Evolutionary conservation across 37 sponge, comb jelly and placozoan species (phyloP).

Genomic region (Eunapius fragilis): DNA sequence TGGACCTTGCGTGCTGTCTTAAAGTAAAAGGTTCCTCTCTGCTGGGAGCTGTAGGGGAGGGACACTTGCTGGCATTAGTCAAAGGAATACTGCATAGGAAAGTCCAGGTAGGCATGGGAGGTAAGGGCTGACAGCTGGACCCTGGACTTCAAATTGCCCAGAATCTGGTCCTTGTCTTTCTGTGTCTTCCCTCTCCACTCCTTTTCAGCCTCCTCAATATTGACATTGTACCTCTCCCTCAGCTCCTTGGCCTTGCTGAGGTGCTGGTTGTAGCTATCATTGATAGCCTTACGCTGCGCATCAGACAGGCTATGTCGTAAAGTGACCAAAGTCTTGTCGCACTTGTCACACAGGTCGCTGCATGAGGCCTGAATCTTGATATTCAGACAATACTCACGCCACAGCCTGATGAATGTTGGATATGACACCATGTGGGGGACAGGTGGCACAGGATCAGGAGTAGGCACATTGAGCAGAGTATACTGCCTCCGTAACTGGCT

Average conservation of each 20-base stretch:
- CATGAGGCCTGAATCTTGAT: background rate
- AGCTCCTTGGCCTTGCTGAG: background rate
- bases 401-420: background rate
- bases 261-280: background rate
- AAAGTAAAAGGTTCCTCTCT: conserved; percentile 5
- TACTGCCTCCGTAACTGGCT: background rate
- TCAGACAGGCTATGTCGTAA: background rate
- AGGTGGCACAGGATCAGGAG: background rate
- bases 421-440: background rate
- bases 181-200: background rate
- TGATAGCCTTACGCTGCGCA: background rate
- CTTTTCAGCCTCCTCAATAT: background rate
- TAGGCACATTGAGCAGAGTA: background rate
- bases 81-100: conserved; percentile 2
- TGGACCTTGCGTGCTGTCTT: conserved; percentile 5
- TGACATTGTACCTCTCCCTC: background rate
- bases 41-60: conserved; percentile 10
- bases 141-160: background rate
- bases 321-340: background rate
- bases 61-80: background rate
- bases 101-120: background rate
- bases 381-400: background rate
- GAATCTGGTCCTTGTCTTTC: background rate
- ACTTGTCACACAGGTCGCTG: background rate
- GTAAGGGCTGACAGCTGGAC: background rate